A percentile compares a stretch with the other conserved stretches of the same genome.
These are phyloP conservation scores for Leptoclinus maculatus DNA, from an alignment of 2,797 vertebrate genomes.

Conservation along the genomic window DNA sequence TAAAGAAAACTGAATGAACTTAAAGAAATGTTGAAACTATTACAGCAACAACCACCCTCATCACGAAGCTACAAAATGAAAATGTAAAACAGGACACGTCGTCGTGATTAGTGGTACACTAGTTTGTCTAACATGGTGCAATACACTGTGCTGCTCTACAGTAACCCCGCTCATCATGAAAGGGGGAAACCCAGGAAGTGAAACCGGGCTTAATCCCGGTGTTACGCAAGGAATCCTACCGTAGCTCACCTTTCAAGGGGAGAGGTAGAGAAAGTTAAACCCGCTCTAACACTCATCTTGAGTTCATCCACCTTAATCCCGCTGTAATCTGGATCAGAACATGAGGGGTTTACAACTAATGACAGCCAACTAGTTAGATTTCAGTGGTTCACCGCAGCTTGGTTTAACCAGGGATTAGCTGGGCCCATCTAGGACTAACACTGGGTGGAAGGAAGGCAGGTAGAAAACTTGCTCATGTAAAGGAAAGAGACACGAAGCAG, in stretches of 20 bases:
- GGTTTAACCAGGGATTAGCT: conserved; percentile 82
- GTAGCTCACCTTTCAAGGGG: conserved; percentile 79
- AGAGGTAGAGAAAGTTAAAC: conserved; percentile 80
- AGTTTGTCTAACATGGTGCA: conserved; percentile 25
- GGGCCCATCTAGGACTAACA: conserved; percentile 67
- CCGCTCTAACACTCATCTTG: conserved; percentile 75
- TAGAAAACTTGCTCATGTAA: conserved; percentile 49
- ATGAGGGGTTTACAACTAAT: conserved; percentile 76
- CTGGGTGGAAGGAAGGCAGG: conserved; percentile 61
- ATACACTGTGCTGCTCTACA: conserved; percentile 44
- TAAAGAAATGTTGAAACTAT: not conserved
- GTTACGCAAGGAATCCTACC: conserved; percentile 76
- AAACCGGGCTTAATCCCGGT: conserved; percentile 79
- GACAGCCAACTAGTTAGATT: conserved; percentile 84
- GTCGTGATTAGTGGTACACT: not conserved
- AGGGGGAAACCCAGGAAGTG: conserved; percentile 73
- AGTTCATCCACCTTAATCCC: conserved; percentile 83
- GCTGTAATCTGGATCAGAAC: conserved; percentile 83
- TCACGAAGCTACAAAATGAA: not conserved
- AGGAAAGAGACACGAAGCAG: conserved; percentile 41
- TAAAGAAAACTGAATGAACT: not conserved
- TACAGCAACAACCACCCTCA: not conserved
- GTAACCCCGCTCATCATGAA: conserved; percentile 66
- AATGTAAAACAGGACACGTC: not conserved
- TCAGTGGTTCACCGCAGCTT: conserved; percentile 67